Percentiles rank a stretch among this genome's conserved stretches.
phyloP scores from a whole-genome alignment of 2,888 invertebrate genomes.

The Pecten maximus region DNA sequence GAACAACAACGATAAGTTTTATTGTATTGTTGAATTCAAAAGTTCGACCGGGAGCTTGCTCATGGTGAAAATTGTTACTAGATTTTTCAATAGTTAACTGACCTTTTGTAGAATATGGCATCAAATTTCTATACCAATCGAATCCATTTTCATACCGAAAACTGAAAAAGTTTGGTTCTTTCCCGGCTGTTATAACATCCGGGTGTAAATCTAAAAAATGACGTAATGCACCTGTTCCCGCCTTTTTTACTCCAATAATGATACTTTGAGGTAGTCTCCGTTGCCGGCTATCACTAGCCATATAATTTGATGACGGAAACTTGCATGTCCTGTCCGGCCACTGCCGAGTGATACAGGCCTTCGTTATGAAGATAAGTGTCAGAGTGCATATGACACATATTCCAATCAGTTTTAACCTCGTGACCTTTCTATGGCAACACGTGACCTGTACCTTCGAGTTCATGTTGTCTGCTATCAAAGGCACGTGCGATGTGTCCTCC shows the following conservation, averaged over 20 bases:
- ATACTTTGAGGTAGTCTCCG: slow-evolving; percentile 81
- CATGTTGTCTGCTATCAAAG: background rate
- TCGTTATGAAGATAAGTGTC: background rate
- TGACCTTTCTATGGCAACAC: slow-evolving; percentile 4
- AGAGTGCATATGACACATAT: background rate
- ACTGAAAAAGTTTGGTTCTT: slow-evolving; percentile 98
- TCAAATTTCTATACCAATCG: slow-evolving; percentile 93
- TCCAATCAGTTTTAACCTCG: slow-evolving; percentile 20
- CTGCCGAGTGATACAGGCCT: background rate
- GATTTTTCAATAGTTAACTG: slow-evolving; percentile 98
- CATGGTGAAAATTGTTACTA: slow-evolving; percentile 97
- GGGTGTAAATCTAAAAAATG: slow-evolving; percentile 81
- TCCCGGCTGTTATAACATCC: slow-evolving; percentile 94
- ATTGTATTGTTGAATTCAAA: slow-evolving; percentile 95
- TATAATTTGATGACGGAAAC: background rate
- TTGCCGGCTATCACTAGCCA: background rate
- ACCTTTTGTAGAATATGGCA: slow-evolving; percentile 94
- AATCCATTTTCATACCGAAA: slow-evolving; percentile 89
- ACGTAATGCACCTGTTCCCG: slow-evolving; percentile 82
- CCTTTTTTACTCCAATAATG: slow-evolving; percentile 82
- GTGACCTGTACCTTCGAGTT: background rate
- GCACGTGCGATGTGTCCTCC: background rate
- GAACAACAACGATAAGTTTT: slow-evolving; percentile 93
- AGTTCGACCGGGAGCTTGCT: slow-evolving; percentile 95
- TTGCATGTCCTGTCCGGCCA: background rate